Evolutionary conservation across 2,888 invertebrate species (phyloP).

Genomic region (Philopedon plagiatum): DNA sequence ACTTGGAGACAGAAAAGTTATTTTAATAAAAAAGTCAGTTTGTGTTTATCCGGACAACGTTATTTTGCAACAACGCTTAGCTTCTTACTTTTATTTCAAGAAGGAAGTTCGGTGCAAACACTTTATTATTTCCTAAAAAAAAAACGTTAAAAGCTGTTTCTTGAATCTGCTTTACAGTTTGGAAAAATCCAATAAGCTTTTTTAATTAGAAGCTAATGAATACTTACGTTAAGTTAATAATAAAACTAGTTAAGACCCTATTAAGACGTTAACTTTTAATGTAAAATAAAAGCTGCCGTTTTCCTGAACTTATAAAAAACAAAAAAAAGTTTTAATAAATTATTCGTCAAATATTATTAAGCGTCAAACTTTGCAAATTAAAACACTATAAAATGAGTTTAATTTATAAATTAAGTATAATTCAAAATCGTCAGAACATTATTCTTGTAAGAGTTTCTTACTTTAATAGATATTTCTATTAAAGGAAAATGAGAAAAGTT

Average conservation of each 20-base stretch:
- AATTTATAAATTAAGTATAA: conserved; percentile 21
- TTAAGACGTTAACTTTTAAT: neutral
- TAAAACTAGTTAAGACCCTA: neutral
- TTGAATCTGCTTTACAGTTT: too few relatives aligned
- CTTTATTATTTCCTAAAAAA: too few relatives aligned
- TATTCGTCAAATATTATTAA: neutral
- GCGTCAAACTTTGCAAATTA: conserved; percentile 6
- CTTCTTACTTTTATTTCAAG: too few relatives aligned
- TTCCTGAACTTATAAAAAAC: neutral
- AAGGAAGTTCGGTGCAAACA: too few relatives aligned
- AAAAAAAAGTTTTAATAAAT: neutral
- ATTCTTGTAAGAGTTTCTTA: conserved; percentile 11
- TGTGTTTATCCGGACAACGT: too few relatives aligned
- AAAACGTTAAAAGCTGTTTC: too few relatives aligned
- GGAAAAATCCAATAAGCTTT: too few relatives aligned
- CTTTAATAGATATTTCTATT: conserved; percentile 43
- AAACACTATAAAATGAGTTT: conserved; percentile 25
- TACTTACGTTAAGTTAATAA: too few relatives aligned
- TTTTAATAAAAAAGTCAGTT: too few relatives aligned
- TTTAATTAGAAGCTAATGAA: neutral
- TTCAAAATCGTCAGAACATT: conserved; percentile 20
- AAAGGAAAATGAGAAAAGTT: conserved; percentile 47
- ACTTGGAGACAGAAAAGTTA: too few relatives aligned
- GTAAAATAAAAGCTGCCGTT: too few relatives aligned
- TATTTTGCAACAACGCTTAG: too few relatives aligned